Evolutionary conservation across 2,888 invertebrate genomes (phyloP).

Genomic region (Galeruca laticollis): DNA sequence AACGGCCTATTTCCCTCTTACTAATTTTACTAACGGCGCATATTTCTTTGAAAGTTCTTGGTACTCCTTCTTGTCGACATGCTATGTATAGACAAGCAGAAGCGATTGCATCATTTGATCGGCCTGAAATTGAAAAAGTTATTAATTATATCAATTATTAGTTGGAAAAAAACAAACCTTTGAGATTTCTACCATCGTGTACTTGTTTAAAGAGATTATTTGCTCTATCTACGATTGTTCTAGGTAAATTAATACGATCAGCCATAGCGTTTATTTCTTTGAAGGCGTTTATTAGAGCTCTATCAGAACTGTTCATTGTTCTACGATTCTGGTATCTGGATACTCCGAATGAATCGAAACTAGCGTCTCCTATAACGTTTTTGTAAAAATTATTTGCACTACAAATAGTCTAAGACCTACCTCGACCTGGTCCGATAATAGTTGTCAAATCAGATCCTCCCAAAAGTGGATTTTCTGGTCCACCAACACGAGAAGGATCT

Average conservation of each 20-base stretch:
- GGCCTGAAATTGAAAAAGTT: conserved; percentile 59
- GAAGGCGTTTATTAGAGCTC: conserved; percentile 95
- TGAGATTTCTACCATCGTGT: conserved; percentile 94
- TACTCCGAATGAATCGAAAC: conserved; percentile 88
- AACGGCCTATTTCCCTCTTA: conserved; percentile 98
- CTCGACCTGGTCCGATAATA: conserved; percentile 83
- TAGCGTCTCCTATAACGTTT: conserved; percentile 74
- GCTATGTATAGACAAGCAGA: conserved; percentile 99
- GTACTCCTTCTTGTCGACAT: conserved; percentile 98
- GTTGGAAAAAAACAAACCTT: conserved; percentile 75
- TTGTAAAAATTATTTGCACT: neutral
- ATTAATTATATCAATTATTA: conserved; percentile 1
- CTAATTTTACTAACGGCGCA: conserved; percentile 99
- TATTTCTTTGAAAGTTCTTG: conserved; percentile 99
- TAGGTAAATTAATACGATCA: conserved; percentile 95
- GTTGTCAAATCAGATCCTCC: conserved; percentile 97
- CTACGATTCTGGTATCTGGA: conserved; percentile 81
- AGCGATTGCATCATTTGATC: conserved; percentile 97
- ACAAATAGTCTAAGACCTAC: conserved; percentile 41
- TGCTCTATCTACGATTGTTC: conserved; percentile 96
- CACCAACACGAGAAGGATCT: conserved; percentile 99
- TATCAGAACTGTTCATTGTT: conserved; percentile 93
- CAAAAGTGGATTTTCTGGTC: conserved; percentile 96
- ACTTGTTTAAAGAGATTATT: conserved; percentile 98
- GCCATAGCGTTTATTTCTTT: conserved; percentile 98